Percentiles rank a stretch among this genome's conserved stretches.
Conservation (phyloP, 1,140 invertebrate genomes). For the Eueides isabella region DNA sequence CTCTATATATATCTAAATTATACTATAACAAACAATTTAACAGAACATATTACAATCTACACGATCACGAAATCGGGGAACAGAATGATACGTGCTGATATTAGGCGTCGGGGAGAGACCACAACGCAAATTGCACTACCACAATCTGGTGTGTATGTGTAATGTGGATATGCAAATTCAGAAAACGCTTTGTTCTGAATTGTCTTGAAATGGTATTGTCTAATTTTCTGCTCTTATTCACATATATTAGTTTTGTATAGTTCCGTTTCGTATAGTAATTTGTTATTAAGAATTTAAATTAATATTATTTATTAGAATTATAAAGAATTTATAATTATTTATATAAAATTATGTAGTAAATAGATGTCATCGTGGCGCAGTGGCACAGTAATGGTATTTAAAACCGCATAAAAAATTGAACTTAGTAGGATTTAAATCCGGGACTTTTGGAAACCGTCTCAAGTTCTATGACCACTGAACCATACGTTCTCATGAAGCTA, state of each 20-base stretch:
- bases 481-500: too few species aligned
- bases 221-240: neutral
- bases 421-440: too few species aligned
- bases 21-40: neutral
- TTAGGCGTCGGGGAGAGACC: slow-evolving; percentile 41
- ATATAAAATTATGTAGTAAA: too few species aligned
- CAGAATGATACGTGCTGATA: slow-evolving; percentile 44
- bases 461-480: too few species aligned
- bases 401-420: too few species aligned
- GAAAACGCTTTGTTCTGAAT: neutral
- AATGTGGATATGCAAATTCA: slow-evolving; percentile 27
- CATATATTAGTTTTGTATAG: neutral
- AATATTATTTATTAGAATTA: too few species aligned
- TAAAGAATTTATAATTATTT: too few species aligned
- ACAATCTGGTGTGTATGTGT: slow-evolving; percentile 11
- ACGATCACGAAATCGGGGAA: neutral
- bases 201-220: slow-evolving; percentile 5
- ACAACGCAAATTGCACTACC: slow-evolving; percentile 44
- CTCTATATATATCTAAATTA: neutral
- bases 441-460: too few species aligned
- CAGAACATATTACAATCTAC: neutral
- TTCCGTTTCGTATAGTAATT: neutral
- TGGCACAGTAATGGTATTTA: too few species aligned
- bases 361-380: too few species aligned
- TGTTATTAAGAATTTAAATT: neutral